Conservation (phyloP, 92 coral and sea anemone genomes). For the Meandrina meandrites region DNA sequence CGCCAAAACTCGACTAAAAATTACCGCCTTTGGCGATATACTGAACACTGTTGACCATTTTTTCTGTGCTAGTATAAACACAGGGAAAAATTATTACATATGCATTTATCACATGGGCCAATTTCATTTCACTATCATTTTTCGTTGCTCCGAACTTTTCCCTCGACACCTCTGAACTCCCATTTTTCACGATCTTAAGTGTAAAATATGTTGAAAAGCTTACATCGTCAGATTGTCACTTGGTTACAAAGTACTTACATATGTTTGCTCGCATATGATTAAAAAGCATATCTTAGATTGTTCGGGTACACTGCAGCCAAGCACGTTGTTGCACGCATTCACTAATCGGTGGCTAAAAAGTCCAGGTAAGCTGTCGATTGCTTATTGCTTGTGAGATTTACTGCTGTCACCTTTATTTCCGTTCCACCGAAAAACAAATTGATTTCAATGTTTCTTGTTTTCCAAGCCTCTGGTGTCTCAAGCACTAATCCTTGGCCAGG, state of each 20-base stretch:
- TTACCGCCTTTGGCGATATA: no score
- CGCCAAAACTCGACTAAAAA: no score
- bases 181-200: not conserved
- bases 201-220: not conserved
- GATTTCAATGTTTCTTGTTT: conserved; percentile 51
- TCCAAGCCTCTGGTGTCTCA: conserved; percentile 59
- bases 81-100: no score
- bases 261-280: not conserved
- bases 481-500: conserved; percentile 58
- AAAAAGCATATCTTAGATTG: not conserved
- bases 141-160: no score
- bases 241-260: no score
- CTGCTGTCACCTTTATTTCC: conserved; percentile 62
- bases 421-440: conserved; percentile 69
- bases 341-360: not conserved
- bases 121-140: no score
- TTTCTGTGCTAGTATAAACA: no score
- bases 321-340: not conserved
- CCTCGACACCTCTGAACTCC: no score
- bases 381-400: conserved; percentile 20
- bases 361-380: conserved; percentile 7
- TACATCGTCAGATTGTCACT: no score
- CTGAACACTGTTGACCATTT: no score
- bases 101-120: no score
- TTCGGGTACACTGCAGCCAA: not conserved